Conservation (phyloP, 2,113 vertebrate genomes). For the Cynoglossus semilaevis region DNA sequence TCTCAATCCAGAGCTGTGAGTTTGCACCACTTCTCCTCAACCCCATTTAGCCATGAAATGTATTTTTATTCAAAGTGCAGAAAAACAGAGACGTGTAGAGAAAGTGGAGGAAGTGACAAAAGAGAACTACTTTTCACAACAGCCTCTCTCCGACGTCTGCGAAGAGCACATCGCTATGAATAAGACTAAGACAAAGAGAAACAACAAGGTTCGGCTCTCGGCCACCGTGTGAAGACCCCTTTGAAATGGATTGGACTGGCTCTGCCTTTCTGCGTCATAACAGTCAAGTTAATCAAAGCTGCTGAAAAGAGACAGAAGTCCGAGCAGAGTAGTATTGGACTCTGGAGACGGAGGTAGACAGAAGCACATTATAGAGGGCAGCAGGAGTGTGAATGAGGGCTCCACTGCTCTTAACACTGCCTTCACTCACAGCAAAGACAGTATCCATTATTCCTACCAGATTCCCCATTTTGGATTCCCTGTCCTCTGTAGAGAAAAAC, state of each 20-base stretch:
- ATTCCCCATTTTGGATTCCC: constrained; percentile 23
- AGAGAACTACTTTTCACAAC: constrained; percentile 47
- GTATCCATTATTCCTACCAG: constrained; percentile 20
- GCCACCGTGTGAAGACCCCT: constrained; percentile 29
- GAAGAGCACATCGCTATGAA: constrained; percentile 35
- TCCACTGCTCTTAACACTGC: constrained; percentile 30
- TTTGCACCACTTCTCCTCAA: constrained; percentile 53
- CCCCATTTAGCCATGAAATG: constrained; percentile 67
- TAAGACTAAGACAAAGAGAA: constrained; percentile 50
- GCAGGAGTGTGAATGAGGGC: constrained; percentile 31
- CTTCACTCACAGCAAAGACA: constrained; percentile 45
- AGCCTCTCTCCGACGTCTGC: constrained; percentile 47
- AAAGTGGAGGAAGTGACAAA: constrained; percentile 49
- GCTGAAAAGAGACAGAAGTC: constrained; percentile 40
- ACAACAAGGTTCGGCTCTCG: constrained; percentile 33
- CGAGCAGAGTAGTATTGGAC: constrained; percentile 28
- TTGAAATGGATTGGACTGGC: constrained; percentile 29
- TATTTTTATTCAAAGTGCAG: constrained; percentile 60
- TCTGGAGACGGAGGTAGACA: constrained; percentile 32
- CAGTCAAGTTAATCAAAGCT: constrained; percentile 43
- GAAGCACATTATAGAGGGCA: constrained; percentile 48
- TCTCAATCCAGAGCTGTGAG: constrained; percentile 32
- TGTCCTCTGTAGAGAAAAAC: not conserved
- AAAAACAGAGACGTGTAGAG: constrained; percentile 19
- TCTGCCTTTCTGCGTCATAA: constrained; percentile 29